Evolutionary conservation across 2,797 vertebrate genomes (phyloP).

Genomic region (Cirrhinus mrigala): DNA sequence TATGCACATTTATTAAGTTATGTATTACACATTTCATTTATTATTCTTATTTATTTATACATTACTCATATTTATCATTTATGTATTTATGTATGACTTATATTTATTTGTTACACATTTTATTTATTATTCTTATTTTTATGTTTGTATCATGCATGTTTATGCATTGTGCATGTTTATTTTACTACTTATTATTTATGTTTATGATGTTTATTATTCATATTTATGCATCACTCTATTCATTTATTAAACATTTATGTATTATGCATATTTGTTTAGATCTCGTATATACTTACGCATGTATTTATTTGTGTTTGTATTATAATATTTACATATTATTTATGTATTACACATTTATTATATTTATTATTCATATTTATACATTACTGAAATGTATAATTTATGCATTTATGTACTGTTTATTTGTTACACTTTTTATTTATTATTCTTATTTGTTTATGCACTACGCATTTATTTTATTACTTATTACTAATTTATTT

Average conservation of each 20-base stretch:
- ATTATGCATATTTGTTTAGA: no score
- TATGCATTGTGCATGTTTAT: not conserved
- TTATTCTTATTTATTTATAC: not conserved
- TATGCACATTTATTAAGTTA: not conserved
- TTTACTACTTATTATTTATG: not conserved
- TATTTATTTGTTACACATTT: not conserved
- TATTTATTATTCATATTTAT: no score
- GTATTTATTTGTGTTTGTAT: not conserved
- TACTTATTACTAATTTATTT: not conserved
- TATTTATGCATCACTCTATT: not conserved
- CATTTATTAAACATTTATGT: no score
- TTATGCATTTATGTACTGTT: no score
- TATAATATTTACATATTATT: no score
- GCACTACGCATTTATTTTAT: not conserved
- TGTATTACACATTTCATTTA: not conserved
- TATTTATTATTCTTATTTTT: not conserved
- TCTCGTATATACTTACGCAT: not conserved
- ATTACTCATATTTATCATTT: not conserved
- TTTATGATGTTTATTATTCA: not conserved
- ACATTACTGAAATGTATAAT: no score
- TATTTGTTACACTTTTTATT: no score
- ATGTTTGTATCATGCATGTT: no score
- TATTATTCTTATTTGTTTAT: no score
- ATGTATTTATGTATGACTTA: not conserved
- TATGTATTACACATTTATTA: no score